A percentile compares a stretch with the other conserved stretches of the same genome.
Evolutionary conservation across 2,888 invertebrate genomes (phyloP).

Genomic region (Crematogaster levior): DNA sequence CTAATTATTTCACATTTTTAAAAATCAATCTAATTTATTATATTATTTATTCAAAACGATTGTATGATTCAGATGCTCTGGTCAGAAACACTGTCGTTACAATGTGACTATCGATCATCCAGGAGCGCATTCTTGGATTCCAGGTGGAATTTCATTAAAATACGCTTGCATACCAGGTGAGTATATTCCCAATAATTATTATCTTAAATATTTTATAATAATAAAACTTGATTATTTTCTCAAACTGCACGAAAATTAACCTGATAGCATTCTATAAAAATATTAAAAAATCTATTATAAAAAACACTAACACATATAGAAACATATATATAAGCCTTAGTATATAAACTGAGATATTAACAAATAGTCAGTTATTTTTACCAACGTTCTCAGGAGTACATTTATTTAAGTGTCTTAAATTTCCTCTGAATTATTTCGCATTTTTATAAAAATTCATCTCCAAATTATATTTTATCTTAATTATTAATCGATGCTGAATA

Average conservation of each 20-base stretch:
- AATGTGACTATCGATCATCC: slow-evolving; percentile 89
- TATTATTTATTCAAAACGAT: neutral
- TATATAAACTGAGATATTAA: neutral
- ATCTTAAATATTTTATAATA: neutral
- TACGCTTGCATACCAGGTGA: slow-evolving; percentile 92
- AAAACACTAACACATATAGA: neutral
- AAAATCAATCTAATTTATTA: neutral
- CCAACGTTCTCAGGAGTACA: neutral
- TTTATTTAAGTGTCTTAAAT: neutral
- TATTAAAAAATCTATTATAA: neutral
- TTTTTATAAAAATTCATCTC: neutral
- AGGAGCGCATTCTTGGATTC: slow-evolving; percentile 88
- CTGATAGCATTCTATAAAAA: too few relatives aligned
- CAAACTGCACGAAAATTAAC: neutral
- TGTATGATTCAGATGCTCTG: slow-evolving; percentile 89
- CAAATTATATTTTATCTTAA: neutral
- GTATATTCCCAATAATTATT: slow-evolving; percentile 8
- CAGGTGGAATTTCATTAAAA: slow-evolving; percentile 90
- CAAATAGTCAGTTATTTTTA: neutral
- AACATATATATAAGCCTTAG: neutral
- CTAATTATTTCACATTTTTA: neutral
- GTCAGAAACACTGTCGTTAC: slow-evolving; percentile 91
- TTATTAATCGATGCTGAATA: neutral
- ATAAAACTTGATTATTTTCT: neutral
- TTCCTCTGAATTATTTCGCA: neutral